Evolutionary conservation across 2,797 vertebrate species (phyloP), one percentile per base, ranked within the genome.

Genomic region (Phataginus tricuspis): DNA sequence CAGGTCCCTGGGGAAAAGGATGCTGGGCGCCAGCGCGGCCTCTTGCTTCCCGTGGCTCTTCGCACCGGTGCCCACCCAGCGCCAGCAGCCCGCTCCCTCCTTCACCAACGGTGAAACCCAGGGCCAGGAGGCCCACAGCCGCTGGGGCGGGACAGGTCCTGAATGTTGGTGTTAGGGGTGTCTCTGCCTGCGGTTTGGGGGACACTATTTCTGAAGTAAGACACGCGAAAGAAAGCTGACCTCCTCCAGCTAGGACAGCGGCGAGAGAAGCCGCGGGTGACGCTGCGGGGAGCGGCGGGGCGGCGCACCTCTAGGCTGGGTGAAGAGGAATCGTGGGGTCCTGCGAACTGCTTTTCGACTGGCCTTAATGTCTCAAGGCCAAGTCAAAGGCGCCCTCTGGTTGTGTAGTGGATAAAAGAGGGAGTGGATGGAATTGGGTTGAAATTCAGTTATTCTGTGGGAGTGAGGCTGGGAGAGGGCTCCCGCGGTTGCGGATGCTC

Each of bases 371-470:
- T 84, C 74, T 89, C 88, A 84, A 91, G 75, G 78, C 88, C 88
- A 71, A 83, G 64, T 75, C 53, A 34, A 77, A 93, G 39, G 75
- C 89, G 79, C 93, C 94, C 94, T 96, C 96, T 88, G 77, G 80
- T 69, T 89, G 49, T 39, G 57, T 59, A 31, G 34, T 2, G 10
- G 37, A 29, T 71, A 57, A 72, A 34, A 83, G 77, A 74, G 21
- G 39, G 71, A 53, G 88, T 21, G 71, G 77, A 57, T n/a, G 88
- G 68, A 75, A 68, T 2, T 61, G 80, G 68, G 39, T 39, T 55
- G 86, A 78, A 96, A 93, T 91, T 94, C 80, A 39, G 1, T 79
- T 85, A 80, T 75, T 57, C 53, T 75, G 29, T 25, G 59, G 72
- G 66, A 66, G 72, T 75, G 90, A 61, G 87, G 66, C 55, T 51